Conservation (phyloP, 1,140 invertebrate species). For the Drosophila nigrodunni region DNA sequence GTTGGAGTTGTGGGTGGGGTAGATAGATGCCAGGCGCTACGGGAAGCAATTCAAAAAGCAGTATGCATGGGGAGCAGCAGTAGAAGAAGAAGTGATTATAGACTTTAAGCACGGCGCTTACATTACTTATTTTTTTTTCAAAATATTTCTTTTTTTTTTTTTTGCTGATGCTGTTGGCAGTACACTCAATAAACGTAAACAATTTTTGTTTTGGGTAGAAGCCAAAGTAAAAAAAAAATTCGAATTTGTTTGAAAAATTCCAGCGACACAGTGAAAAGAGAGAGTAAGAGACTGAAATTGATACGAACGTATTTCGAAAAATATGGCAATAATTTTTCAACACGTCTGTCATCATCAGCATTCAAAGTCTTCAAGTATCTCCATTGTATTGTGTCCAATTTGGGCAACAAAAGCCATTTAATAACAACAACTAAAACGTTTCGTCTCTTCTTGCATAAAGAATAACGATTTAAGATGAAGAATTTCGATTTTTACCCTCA, state of each 20-base stretch:
- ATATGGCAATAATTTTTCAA: conserved; percentile 74
- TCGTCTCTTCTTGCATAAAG: conserved; percentile 68
- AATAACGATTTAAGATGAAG: conserved; percentile 41
- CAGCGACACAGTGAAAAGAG: conserved; percentile 21
- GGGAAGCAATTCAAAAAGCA: conserved; percentile 55
- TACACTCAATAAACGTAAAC: conserved; percentile 42
- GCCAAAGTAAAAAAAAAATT: conserved; percentile 50
- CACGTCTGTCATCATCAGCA: conserved; percentile 46
- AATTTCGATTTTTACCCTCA: conserved; percentile 87
- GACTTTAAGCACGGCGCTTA: conserved; percentile 67
- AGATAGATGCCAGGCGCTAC: conserved; percentile 49
- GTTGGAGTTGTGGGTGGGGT: conserved; percentile 8
- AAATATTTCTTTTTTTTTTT: conserved; percentile 35
- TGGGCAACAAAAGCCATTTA: conserved; percentile 54
- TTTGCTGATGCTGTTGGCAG: conserved; percentile 69
- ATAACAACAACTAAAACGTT: conserved; percentile 68
- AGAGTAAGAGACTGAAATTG: conserved; percentile 13
- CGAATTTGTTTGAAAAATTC: conserved; percentile 59
- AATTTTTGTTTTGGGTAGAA: conserved; percentile 47
- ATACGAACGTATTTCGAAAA: conserved; percentile 62
- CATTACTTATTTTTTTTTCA: conserved; percentile 40
- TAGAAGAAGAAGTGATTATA: conserved; percentile 32
- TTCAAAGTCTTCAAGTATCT: conserved; percentile 27
- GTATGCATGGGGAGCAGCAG: conserved; percentile 26
- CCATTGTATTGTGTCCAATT: conserved; percentile 28